Base-by-base conservation (phyloP, 2,888 invertebrate genomes). In the Melipona beecheii region DNA sequence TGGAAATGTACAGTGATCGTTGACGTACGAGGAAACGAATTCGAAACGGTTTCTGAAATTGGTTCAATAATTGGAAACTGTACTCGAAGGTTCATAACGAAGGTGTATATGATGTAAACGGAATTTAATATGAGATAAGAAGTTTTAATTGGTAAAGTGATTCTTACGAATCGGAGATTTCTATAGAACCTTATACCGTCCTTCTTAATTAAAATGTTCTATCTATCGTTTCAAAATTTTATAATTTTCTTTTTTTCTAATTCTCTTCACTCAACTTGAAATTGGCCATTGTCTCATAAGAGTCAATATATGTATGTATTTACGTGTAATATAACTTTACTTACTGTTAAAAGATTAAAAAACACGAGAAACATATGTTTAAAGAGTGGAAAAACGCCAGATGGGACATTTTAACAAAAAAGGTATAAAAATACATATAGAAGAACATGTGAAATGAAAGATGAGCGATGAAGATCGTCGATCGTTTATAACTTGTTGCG, bases 1-100 rank as follows among this genome's bases (percentile, higher is more conserved):
- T 21, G 85, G 79, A 24, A 87, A 87, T 62, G 84, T 85, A n/a
- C 88, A 90, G 83, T 89, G 90, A 89, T 80, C 60, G 4, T 24
- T n/a, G 36, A 56, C 27, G 50, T 27, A 2, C 9, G 0, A 49
- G 5, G 4, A 4, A 19, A 43, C 21, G 13, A 52, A 1, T 1
- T 27, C 27, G 27, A 27, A 27, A 64, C n/a, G 19, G 17, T 36
- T 49, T 9, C 9, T 19, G 31, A 17, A 64, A 31, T n/a, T 31
- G 31, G 17, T 62, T 21, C 62, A 11, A 13, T 62, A 11, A 13
- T 62, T 60, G 17, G 17, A 19, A 62, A 36, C 15, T 11, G 43
- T 43, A 21, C 13, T 64, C 21, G 62, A 62, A 27, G 27, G 31
- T 4, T 4, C 62, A 17, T 64, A 19, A 4, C 50, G 24, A 58